A percentile compares a stretch with the other conserved stretches of the same genome.
Conservation (phyloP, 2,797 vertebrate genomes). For the Anabas testudineus region DNA sequence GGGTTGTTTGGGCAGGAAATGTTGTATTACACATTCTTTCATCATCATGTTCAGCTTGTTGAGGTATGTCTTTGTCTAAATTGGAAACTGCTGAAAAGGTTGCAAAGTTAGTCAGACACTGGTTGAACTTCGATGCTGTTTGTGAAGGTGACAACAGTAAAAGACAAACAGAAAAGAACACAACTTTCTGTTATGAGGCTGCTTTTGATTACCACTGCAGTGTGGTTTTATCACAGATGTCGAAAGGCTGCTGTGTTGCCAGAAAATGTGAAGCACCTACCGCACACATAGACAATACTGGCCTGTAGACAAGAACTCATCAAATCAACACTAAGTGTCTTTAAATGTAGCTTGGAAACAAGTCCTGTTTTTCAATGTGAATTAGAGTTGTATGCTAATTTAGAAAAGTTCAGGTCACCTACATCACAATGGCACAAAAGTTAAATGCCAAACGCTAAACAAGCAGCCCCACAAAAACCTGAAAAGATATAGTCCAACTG, state of each 20-base stretch:
- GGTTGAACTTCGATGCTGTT: not conserved
- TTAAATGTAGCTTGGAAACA: not conserved
- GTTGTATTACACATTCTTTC: not conserved
- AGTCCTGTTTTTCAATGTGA: too few relatives aligned
- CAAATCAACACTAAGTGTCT: not conserved
- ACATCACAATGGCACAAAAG: too few relatives aligned
- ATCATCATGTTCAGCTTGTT: not conserved
- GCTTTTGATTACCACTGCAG: not conserved
- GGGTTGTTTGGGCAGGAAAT: not conserved
- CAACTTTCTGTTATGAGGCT: not conserved
- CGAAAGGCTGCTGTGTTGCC: not conserved
- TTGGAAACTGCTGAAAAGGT: not conserved
- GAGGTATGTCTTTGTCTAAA: too few relatives aligned
- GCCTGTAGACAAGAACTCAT: too few relatives aligned
- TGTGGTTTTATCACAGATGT: conserved; percentile 6
- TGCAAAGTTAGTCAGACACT: not conserved
- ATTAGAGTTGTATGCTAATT: too few relatives aligned
- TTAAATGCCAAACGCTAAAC: too few relatives aligned
- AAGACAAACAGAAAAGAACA: too few relatives aligned
- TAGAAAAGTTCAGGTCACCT: too few relatives aligned
- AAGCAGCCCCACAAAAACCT: too few relatives aligned
- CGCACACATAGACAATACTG: not conserved
- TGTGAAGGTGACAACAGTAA: not conserved
- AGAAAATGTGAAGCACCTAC: conserved; percentile 10
- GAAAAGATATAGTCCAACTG: too few relatives aligned